Evolutionary conservation across 2,797 vertebrate species (phyloP).

Genomic region (Danio jaintianensis): DNA sequence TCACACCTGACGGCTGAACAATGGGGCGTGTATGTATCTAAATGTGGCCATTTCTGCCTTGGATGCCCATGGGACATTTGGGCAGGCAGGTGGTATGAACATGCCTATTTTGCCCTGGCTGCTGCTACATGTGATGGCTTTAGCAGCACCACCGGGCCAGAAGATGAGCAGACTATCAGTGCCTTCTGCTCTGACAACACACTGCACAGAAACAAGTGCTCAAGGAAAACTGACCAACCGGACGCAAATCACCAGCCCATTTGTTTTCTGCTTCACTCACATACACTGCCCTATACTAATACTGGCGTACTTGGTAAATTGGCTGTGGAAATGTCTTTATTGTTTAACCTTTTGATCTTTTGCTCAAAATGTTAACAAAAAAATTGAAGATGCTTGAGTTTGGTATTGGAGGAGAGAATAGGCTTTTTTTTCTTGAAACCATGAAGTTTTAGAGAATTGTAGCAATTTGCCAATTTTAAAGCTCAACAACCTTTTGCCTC

Average conservation of each 20-base stretch:
- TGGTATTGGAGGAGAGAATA: too few species aligned
- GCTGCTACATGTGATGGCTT: slow-evolving; percentile 20
- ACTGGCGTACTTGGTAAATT: too few species aligned
- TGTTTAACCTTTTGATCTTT: too few species aligned
- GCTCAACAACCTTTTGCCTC: too few species aligned
- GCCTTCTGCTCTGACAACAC: slow-evolving; percentile 55
- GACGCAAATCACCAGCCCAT: slow-evolving; percentile 61
- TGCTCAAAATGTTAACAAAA: too few species aligned
- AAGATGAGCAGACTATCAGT: slow-evolving; percentile 41
- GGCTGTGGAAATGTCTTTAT: too few species aligned
- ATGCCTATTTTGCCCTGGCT: slow-evolving; percentile 7
- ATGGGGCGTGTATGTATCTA: slow-evolving; percentile 7
- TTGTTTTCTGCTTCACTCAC: slow-evolving; percentile 37
- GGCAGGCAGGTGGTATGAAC: not conserved
- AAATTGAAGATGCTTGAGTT: too few species aligned
- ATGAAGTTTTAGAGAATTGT: too few species aligned
- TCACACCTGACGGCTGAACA: slow-evolving; percentile 23
- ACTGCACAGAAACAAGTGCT: slow-evolving; percentile 60
- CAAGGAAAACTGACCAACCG: slow-evolving; percentile 65
- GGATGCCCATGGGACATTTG: slow-evolving; percentile 23
- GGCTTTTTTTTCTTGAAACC: too few species aligned
- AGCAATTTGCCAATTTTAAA: too few species aligned
- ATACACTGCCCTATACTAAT: not conserved
- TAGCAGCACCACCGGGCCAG: slow-evolving; percentile 33
- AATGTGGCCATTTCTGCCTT: not conserved